Percentiles rank a stretch among this genome's conserved stretches.
Evolutionary conservation across 2,888 invertebrate genomes (phyloP).

Genomic region (Cerastis rubricosa): DNA sequence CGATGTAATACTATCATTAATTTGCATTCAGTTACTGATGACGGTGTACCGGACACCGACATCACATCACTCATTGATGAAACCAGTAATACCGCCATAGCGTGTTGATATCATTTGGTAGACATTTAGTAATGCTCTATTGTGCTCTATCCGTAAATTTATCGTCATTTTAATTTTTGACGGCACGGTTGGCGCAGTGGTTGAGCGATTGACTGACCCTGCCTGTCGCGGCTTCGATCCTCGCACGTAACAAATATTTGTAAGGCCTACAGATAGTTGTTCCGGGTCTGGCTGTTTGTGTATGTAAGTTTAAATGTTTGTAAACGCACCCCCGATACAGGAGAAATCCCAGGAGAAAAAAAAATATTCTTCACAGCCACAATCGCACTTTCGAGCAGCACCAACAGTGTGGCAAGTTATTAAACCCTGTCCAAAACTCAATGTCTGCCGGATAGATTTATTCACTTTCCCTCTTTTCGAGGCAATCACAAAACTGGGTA

Average conservation of each 20-base stretch:
- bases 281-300: no score
- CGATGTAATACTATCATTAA: no score
- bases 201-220: no score
- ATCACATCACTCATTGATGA: background rate
- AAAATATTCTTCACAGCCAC: background rate
- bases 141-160: background rate
- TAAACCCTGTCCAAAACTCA: background rate
- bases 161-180: background rate
- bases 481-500: background rate
- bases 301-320: no score
- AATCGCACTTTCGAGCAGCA: background rate
- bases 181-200: no score
- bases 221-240: no score
- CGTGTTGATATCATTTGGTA: background rate
- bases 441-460: background rate
- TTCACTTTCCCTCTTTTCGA: no score
- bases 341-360: no score
- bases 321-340: no score
- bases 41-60: no score
- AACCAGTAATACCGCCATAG: background rate
- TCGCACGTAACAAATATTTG: no score
- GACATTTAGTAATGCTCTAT: background rate
- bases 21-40: background rate
- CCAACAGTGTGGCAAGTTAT: background rate
- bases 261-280: no score